phyloP scores from a whole-genome alignment of 1,140 invertebrate genomes.

The Lasaia peninsularis region DNA sequence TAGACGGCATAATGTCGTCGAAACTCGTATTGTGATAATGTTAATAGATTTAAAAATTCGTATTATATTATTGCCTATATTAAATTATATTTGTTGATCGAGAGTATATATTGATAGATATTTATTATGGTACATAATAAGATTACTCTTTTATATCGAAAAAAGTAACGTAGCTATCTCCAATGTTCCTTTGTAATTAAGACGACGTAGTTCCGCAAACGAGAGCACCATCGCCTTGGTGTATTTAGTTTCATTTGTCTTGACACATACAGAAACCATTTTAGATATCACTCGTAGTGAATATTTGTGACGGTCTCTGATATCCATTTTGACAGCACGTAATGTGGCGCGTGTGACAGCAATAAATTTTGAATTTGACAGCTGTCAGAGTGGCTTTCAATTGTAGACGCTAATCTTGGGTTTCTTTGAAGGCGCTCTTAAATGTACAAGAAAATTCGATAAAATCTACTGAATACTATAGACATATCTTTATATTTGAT shows the following conservation, averaged over 20 bases:
- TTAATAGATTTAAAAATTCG: slow-evolving; percentile 67
- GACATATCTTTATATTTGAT: no score
- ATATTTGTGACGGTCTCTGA: no score
- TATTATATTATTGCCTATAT: slow-evolving; percentile 71
- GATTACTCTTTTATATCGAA: slow-evolving; percentile 67
- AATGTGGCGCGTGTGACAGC: no score
- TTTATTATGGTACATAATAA: slow-evolving; percentile 66
- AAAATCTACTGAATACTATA: no score
- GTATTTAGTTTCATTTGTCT: slow-evolving; percentile 13
- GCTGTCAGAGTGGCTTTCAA: no score
- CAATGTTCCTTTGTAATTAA: slow-evolving; percentile 53
- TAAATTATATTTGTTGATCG: slow-evolving; percentile 73
- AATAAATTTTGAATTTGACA: no score
- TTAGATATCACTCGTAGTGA: no score
- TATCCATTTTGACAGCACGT: no score
- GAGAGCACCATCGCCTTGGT: slow-evolving; percentile 23
- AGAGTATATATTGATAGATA: slow-evolving; percentile 73
- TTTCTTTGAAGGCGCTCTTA: no score
- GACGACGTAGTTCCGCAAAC: slow-evolving; percentile 37
- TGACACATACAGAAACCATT: background rate
- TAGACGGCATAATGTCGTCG: slow-evolving; percentile 67
- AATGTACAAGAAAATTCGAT: no score
- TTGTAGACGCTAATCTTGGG: no score
- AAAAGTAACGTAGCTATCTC: slow-evolving; percentile 48
- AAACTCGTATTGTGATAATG: slow-evolving; percentile 69